phyloP scores from a whole-genome alignment of 2,113 vertebrate genomes.

The Glareola pratincola region DNA sequence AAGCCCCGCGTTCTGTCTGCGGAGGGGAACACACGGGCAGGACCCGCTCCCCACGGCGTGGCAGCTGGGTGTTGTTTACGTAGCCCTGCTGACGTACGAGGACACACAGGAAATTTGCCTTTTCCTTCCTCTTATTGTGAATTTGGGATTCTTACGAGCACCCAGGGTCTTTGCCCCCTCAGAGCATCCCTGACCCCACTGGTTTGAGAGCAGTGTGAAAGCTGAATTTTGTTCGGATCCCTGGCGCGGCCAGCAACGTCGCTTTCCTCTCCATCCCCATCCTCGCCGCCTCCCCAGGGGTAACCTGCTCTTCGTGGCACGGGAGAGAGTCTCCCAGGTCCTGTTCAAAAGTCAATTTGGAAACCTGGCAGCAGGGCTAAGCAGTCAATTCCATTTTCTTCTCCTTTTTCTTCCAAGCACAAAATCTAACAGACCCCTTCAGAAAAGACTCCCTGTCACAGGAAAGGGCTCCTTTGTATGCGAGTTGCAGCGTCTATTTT shows the following conservation, averaged over 20 bases:
- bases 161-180: not conserved
- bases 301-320: not conserved
- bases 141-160: too few species aligned
- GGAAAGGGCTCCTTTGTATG: constrained; percentile 43
- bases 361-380: not conserved
- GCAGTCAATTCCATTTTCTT: not conserved
- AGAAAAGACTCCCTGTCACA: constrained; percentile 25
- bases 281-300: not conserved
- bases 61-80: fast-evolving
- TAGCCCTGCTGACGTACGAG: fast-evolving
- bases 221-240: not conserved
- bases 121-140: not conserved
- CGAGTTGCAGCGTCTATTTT: constrained; percentile 39
- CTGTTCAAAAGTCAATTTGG: not conserved
- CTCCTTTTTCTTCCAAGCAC: not conserved
- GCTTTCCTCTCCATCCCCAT: not conserved
- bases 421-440: not conserved
- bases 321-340: not conserved
- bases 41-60: fast-evolving
- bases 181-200: not conserved
- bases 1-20: not conserved
- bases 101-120: fast-evolving
- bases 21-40: not conserved
- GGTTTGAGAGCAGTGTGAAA: not conserved
- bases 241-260: fast-evolving